Percentiles rank a stretch among this genome's conserved stretches.
Conservation (phyloP, 1,140 invertebrate genomes). For the Druon quercuslanigerum region DNA sequence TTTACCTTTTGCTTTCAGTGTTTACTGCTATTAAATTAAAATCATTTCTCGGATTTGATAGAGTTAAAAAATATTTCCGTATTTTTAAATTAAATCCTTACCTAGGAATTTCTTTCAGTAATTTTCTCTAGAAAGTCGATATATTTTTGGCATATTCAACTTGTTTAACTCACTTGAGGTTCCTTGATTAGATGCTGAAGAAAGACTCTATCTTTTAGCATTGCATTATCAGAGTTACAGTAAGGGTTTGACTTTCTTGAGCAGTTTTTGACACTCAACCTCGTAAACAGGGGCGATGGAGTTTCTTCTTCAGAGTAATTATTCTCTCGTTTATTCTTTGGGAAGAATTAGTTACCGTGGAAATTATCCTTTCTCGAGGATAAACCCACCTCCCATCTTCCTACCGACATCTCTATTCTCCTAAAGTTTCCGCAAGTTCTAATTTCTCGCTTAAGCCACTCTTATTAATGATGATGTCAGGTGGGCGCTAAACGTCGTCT, state of each 20-base stretch:
- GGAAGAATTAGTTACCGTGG: slow-evolving; percentile 7
- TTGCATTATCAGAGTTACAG: not conserved
- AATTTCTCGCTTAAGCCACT: slow-evolving; percentile 21
- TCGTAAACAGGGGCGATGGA: not conserved
- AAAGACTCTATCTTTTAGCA: not conserved
- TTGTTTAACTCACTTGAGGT: too few relatives aligned
- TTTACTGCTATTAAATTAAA: too few relatives aligned
- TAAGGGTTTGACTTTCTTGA: not conserved
- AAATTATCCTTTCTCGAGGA: slow-evolving; percentile 7
- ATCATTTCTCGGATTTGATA: too few relatives aligned
- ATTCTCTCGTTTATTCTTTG: slow-evolving; percentile 1
- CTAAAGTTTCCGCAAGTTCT: slow-evolving; percentile 24
- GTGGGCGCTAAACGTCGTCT: not conserved
- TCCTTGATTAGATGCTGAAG: too few relatives aligned
- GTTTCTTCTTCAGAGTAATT: slow-evolving; percentile 15
- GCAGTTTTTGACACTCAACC: not conserved
- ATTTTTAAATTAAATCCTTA: too few relatives aligned
- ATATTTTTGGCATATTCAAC: too few relatives aligned
- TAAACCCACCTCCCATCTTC: slow-evolving; percentile 5
- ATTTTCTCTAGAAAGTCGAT: too few relatives aligned
- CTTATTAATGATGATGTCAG: slow-evolving; percentile 12
- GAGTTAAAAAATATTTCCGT: too few relatives aligned
- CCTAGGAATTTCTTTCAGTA: too few relatives aligned
- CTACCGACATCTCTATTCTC: not conserved
- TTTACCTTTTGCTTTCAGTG: too few relatives aligned